These are phyloP conservation scores for Drosophila nigrodunni DNA, from an alignment of 1,140 invertebrate genomes.

Conservation along the genomic window DNA sequence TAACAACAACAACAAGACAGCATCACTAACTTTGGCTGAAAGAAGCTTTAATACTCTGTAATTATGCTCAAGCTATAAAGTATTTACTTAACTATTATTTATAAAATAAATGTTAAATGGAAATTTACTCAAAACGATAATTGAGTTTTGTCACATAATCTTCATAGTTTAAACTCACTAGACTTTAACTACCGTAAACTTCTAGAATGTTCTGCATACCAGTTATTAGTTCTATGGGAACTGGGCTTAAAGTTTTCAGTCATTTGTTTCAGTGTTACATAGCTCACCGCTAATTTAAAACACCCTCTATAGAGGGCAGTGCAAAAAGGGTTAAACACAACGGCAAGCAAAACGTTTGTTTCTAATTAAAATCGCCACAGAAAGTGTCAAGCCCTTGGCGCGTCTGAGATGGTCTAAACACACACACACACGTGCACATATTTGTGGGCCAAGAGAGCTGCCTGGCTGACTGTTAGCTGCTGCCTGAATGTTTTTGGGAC, in stretches of 20 bases:
- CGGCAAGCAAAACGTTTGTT: conserved; percentile 39
- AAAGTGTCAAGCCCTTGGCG: conserved; percentile 75
- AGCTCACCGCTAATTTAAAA: too few relatives aligned
- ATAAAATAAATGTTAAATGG: too few relatives aligned
- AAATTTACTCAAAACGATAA: too few relatives aligned
- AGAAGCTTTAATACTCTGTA: conserved; percentile 7
- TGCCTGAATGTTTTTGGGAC: conserved; percentile 30
- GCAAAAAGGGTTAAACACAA: conserved; percentile 12
- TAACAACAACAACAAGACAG: conserved; percentile 7
- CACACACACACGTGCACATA: conserved; percentile 3
- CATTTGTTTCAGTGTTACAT: too few relatives aligned
- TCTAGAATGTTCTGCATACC: too few relatives aligned
- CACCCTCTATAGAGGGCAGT: neutral
- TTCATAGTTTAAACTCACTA: too few relatives aligned
- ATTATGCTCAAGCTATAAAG: neutral
- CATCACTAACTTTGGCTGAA: neutral
- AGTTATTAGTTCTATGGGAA: too few relatives aligned
- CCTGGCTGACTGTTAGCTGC: conserved; percentile 11
- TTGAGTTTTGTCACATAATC: too few relatives aligned
- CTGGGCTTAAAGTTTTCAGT: too few relatives aligned
- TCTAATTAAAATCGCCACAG: conserved; percentile 80
- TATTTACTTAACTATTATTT: neutral
- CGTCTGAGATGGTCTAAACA: conserved; percentile 23
- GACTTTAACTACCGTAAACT: too few relatives aligned
- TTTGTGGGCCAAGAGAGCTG: conserved; percentile 59